Evolutionary conservation across 2,113 vertebrate genomes (phyloP).

Genomic region (Cyrtonyx montezumae): DNA sequence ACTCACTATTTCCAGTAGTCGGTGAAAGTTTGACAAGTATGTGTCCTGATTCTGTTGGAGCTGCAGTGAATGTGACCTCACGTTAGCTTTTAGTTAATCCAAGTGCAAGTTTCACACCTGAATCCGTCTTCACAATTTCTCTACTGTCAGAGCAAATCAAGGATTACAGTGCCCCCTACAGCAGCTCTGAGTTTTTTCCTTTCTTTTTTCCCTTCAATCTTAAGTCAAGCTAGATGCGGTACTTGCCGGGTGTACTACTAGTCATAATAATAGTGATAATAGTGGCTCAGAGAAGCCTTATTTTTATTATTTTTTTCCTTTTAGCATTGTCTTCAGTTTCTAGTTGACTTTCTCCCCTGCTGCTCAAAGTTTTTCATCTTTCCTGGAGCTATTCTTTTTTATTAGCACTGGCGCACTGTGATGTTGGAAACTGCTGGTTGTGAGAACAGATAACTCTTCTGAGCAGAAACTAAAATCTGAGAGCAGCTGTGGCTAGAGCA

Average conservation of each 20-base stretch:
- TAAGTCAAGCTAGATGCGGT: neutral
- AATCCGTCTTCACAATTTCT: neutral
- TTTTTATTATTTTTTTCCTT: neutral
- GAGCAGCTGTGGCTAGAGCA: neutral
- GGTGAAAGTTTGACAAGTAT: neutral
- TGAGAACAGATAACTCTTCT: neutral
- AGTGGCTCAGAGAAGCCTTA: neutral
- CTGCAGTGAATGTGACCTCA: neutral
- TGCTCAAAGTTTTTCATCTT: neutral
- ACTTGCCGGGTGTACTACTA: neutral
- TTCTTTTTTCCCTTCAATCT: neutral
- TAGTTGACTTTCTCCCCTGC: neutral
- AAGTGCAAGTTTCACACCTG: neutral
- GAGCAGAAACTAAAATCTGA: neutral
- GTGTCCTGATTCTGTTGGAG: neutral
- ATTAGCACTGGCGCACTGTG: neutral
- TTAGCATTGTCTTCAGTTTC: neutral
- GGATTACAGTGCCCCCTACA: neutral
- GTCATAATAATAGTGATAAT: neutral
- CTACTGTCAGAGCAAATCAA: neutral
- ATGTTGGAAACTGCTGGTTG: neutral
- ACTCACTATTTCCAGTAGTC: neutral
- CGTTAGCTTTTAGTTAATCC: neutral
- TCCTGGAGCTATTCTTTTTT: neutral
- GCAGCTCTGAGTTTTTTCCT: neutral